Conservation (phyloP, 2,888 invertebrate genomes). For the Chironomus tentans region DNA sequence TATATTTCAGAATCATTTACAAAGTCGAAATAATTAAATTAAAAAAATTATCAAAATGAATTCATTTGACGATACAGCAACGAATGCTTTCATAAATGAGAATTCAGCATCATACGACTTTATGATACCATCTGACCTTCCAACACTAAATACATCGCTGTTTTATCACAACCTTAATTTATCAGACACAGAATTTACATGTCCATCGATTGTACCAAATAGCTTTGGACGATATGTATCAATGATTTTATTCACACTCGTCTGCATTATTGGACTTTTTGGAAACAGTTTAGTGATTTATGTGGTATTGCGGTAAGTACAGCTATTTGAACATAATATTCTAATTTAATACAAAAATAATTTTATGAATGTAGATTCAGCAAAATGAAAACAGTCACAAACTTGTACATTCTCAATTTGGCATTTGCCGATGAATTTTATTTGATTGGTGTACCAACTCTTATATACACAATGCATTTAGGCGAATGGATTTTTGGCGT, state of each 20-base stretch:
- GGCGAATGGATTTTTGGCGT: constrained; percentile 81
- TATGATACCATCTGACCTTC: not conserved
- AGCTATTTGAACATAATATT: not conserved
- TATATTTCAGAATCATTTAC: too few relatives aligned
- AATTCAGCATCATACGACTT: not conserved
- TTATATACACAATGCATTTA: constrained; percentile 66
- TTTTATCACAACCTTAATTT: not conserved
- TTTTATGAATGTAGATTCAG: constrained; percentile 48
- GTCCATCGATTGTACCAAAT: constrained; percentile 40
- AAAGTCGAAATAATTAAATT: too few relatives aligned
- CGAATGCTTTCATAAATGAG: not conserved
- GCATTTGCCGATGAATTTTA: constrained; percentile 91
- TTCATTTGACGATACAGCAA: not conserved
- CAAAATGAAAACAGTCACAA: constrained; percentile 93
- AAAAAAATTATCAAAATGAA: not conserved
- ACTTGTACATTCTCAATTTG: constrained; percentile 88
- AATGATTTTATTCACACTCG: constrained; percentile 71
- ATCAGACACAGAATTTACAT: not conserved
- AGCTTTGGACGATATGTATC: constrained; percentile 50
- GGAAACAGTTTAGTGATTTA: constrained; percentile 88
- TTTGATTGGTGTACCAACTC: constrained; percentile 80
- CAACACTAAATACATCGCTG: not conserved
- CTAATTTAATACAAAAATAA: not conserved
- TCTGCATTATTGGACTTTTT: constrained; percentile 76
- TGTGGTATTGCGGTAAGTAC: constrained; percentile 59